phyloP scores from a whole-genome alignment of 1,140 invertebrate species.

The Papilio helenus region DNA sequence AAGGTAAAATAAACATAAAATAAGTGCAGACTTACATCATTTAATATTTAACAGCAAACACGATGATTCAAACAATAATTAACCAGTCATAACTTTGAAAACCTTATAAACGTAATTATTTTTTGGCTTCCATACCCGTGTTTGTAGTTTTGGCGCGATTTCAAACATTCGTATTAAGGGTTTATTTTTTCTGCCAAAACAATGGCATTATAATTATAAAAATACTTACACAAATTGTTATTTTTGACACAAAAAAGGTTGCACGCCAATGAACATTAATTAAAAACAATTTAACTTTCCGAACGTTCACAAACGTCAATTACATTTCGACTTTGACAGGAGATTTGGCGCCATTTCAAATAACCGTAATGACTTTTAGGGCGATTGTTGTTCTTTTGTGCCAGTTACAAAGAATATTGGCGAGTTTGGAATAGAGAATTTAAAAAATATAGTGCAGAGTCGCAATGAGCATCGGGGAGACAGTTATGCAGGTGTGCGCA shows the following conservation, averaged over 20 bases:
- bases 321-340: not conserved
- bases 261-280: not conserved
- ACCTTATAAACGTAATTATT: not conserved
- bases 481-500: conserved; percentile 24
- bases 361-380: not conserved
- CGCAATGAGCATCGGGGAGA: conserved; percentile 4
- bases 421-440: conserved; percentile 19
- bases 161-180: not conserved
- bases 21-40: not conserved
- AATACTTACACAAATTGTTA: not conserved
- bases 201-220: not conserved
- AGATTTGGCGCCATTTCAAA: conserved; percentile 15
- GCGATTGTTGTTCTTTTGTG: not conserved
- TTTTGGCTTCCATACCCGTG: not conserved
- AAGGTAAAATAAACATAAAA: not conserved
- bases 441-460: conserved; percentile 8
- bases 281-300: not conserved
- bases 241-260: not conserved
- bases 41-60: not conserved
- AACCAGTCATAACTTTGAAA: not conserved
- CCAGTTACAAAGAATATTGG: conserved; percentile 14
- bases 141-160: not conserved
- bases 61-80: not conserved
- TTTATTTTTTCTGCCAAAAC: not conserved
- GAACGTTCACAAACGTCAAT: conserved; percentile 7